Percentiles rank a stretch among this genome's conserved stretches.
These are phyloP conservation scores for Bufo gargarizans DNA, from an alignment of 2,113 vertebrate species.

Conservation along the genomic window DNA sequence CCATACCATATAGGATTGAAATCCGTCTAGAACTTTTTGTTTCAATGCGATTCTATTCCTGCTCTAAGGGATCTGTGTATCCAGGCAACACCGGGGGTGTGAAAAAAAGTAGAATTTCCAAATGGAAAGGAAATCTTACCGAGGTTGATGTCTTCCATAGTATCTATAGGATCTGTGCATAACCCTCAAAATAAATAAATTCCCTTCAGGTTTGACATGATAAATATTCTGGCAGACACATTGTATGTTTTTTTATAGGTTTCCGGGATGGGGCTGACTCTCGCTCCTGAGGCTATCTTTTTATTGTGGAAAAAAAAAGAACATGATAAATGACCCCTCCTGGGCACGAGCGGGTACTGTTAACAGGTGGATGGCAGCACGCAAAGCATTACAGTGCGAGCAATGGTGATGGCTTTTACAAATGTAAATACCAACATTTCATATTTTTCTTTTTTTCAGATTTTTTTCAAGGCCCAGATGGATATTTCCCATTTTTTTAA, in stretches of 20 bases:
- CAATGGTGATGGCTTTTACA: too few relatives aligned
- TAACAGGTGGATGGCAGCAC: not conserved
- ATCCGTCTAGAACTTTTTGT: conserved; percentile 31
- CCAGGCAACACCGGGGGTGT: conserved; percentile 15
- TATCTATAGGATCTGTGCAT: not conserved
- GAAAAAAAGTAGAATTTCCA: not conserved
- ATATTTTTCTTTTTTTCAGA: not conserved
- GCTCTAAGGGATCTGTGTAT: not conserved
- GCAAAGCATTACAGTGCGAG: too few relatives aligned
- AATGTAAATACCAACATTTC: not conserved
- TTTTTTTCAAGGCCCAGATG: too few relatives aligned
- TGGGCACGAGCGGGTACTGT: not conserved
- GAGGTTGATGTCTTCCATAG: not conserved
- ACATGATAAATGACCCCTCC: conserved; percentile 15
- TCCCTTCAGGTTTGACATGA: not conserved
- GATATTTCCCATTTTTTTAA: not conserved
- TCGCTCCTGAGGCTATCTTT: not conserved
- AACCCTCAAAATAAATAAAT: not conserved
- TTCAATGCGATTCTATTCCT: conserved; percentile 5
- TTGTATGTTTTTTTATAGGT: not conserved
- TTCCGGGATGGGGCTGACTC: not conserved
- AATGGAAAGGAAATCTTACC: conserved; percentile 7
- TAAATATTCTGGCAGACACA: not conserved
- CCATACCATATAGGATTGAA: not conserved
- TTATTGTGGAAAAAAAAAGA: not conserved